A percentile compares a stretch with the other conserved stretches of the same genome.
Evolutionary conservation across 2,888 invertebrate genomes (phyloP).

Genomic region (Cerastis leucographa): DNA sequence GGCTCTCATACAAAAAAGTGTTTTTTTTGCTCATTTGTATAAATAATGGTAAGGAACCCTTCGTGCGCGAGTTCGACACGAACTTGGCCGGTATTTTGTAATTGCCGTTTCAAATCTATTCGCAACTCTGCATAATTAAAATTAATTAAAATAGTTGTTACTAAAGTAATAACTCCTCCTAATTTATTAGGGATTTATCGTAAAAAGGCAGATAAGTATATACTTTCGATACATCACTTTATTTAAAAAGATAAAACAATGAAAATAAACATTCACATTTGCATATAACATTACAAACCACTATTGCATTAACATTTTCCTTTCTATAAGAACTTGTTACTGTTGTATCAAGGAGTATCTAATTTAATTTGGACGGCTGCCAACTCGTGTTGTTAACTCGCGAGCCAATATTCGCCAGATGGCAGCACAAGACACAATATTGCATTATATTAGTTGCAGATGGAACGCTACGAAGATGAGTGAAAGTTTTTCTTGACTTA

Average conservation of each 20-base stretch:
- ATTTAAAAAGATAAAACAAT: neutral
- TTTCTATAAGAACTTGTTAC: slow-evolving; percentile 17
- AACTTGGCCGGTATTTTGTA: no score
- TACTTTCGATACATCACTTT: neutral
- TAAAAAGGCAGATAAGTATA: neutral
- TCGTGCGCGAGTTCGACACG: no score
- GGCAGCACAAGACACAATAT: slow-evolving; percentile 44
- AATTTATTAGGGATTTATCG: no score
- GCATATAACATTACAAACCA: neutral
- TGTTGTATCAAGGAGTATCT: slow-evolving; percentile 14
- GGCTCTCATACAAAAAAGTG: no score
- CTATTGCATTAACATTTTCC: neutral
- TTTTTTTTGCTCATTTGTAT: no score
- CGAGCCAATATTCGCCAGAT: slow-evolving; percentile 40
- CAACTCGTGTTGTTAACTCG: slow-evolving; percentile 38
- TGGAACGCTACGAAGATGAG: slow-evolving; percentile 3
- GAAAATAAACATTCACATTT: no score
- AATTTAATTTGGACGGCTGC: slow-evolving; percentile 50
- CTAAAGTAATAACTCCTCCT: no score
- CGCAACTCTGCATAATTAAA: neutral
- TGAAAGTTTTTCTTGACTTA: slow-evolving; percentile 2
- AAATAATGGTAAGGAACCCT: no score
- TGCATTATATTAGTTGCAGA: slow-evolving; percentile 40
- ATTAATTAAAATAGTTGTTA: no score
- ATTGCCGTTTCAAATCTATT: neutral